Evolutionary conservation across 2,888 invertebrate species (phyloP).

Genomic region (Hyalella azteca): DNA sequence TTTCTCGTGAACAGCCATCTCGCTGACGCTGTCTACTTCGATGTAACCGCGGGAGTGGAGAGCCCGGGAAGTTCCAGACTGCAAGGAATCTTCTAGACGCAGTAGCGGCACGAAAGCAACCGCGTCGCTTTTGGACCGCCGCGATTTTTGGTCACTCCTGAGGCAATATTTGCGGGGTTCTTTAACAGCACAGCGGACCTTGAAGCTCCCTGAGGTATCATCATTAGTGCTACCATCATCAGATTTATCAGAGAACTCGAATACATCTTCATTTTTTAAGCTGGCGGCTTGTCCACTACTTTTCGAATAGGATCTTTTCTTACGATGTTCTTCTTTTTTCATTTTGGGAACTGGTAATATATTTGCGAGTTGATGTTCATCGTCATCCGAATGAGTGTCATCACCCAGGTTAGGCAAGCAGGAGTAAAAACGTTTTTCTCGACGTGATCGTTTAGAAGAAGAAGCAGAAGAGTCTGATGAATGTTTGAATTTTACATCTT

Average conservation of each 20-base stretch:
- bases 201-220: neutral
- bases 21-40: neutral
- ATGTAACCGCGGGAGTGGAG: constrained; percentile 8
- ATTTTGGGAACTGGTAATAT: neutral
- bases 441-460: neutral
- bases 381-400: neutral
- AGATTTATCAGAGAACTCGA: neutral
- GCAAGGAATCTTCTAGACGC: constrained; percentile 1
- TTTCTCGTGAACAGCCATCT: neutral
- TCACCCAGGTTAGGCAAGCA: neutral
- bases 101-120: neutral
- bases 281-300: neutral
- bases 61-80: neutral
- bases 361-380: neutral
- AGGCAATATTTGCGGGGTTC: neutral
- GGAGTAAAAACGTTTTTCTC: constrained; percentile 9
- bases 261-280: neutral
- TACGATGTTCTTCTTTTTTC: neutral
- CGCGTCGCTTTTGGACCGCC: neutral
- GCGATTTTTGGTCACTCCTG: neutral
- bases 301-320: neutral
- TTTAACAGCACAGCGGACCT: neutral
- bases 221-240: neutral
- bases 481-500: neutral
- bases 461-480: neutral